Base-by-base conservation (phyloP, 2,113 vertebrate genomes). In the Microtus oregoni region DNA sequence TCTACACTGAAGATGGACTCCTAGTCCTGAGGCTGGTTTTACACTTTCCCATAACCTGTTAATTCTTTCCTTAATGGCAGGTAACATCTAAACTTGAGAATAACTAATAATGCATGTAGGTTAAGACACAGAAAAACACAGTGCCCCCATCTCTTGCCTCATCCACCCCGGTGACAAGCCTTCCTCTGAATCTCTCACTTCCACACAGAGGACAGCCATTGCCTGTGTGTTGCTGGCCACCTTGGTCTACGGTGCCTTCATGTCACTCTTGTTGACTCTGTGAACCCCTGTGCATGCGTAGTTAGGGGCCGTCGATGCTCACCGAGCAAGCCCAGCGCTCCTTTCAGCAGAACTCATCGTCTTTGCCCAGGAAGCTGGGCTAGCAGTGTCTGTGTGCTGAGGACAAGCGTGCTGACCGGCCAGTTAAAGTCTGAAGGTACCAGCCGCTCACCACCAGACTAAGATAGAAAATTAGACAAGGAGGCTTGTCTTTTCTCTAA, bases 231-330 rank as follows among this genome's bases (percentile, higher is more conserved):
- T 35, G 17, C n/a, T 73, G 44, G 41, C 32, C 79, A 19, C 41
- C 0, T 2, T 11, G 41, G 41, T 26, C 35, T 1, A 0, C 2
- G 2, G 32, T 5, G 9, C 50, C 35, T 79, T 52, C 75, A n/a
- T 20, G 5, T 32, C 6, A 12, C 14, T 68, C 28, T 1, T 4
- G n/a, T 28, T 30, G 52, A n/a, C 73, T 19, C 50, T 12, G 0
- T 5, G 44, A 35, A 13, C 68, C 55, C 47, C 24, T 44, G 22
- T 2, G 38, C 19, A 1, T 3, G 63, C 15, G 2, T 19, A 8
- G 6, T 68, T 35, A 14, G 1, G 28, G 63, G 5, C 41, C 41
- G 67, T 32, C 0, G 15, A 5, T 14, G 7, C 6, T 67, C 32
- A 38, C 65, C 41, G 22, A 44, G 58, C n/a, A 41, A 13, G 22